phyloP scores from a whole-genome alignment of 2,797 vertebrate genomes.

The Bovichtus variegatus region DNA sequence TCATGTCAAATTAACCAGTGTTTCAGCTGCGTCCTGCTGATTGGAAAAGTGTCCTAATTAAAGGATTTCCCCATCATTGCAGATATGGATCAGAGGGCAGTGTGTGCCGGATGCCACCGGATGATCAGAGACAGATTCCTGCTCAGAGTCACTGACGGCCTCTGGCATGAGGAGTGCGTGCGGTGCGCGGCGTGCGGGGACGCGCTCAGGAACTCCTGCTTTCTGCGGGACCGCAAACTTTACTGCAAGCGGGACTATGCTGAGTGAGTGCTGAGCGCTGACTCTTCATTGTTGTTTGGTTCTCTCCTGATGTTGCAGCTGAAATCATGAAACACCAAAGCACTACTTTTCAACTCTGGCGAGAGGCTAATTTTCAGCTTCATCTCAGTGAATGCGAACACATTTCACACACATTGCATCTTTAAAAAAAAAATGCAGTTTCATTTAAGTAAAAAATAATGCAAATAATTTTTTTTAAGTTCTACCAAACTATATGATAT shows the following conservation, averaged over 20 bases:
- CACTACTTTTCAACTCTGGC: neutral
- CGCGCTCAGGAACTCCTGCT: constrained; percentile 92
- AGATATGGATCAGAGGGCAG: constrained; percentile 84
- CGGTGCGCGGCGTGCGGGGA: constrained; percentile 92
- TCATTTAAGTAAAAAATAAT: neutral
- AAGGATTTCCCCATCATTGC: constrained; percentile 41
- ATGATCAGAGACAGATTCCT: constrained; percentile 93
- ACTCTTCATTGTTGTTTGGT: neutral
- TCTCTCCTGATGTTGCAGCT: neutral
- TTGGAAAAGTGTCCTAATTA: constrained; percentile 4
- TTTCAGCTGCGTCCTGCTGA: constrained; percentile 16
- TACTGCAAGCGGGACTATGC: constrained; percentile 96
- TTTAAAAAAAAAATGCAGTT: neutral
- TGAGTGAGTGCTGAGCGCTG: constrained; percentile 86
- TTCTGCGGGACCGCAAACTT: constrained; percentile 92
- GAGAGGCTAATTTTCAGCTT: neutral
- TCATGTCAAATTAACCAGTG: neutral
- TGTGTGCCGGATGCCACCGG: constrained; percentile 92
- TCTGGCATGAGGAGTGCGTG: constrained; percentile 96
- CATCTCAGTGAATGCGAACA: neutral
- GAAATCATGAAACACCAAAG: neutral
- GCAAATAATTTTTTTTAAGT: neutral
- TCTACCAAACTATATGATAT: neutral
- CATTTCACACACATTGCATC: too few species aligned
- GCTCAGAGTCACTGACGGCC: constrained; percentile 91